Evolutionary conservation across 2,797 vertebrate species (phyloP).

Genomic region (Phrynocephalus forsythii): DNA sequence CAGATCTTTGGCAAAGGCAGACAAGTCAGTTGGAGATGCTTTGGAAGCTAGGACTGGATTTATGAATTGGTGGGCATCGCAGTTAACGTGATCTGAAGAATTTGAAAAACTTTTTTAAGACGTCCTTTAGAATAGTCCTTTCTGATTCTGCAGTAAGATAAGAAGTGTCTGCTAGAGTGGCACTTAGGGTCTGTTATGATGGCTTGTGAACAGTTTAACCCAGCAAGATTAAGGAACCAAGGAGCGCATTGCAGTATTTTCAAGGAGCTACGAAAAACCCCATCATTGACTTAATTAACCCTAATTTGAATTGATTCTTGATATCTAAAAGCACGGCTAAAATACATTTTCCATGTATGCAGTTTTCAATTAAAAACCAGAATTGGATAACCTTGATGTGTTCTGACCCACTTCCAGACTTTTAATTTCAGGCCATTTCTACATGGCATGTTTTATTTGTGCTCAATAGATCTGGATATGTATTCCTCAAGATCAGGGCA

Average conservation of each 20-base stretch:
- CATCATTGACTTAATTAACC: not conserved
- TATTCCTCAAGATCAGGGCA: not conserved
- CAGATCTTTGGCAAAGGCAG: not conserved
- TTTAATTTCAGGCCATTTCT: not conserved
- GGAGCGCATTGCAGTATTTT: not conserved
- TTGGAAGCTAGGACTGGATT: conserved; percentile 24
- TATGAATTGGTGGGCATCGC: not conserved
- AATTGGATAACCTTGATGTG: not conserved
- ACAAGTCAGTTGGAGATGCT: conserved; percentile 23
- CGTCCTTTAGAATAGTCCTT: not conserved
- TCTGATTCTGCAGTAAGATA: not conserved
- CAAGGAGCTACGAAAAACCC: not conserved
- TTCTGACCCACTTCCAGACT: too few species aligned
- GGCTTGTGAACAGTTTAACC: too few species aligned
- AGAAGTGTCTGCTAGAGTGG: not conserved
- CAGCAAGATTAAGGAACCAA: too few species aligned
- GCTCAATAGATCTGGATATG: not conserved
- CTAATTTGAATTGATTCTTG: not conserved
- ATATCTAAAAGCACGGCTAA: not conserved
- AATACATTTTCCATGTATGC: not conserved
- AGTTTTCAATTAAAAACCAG: not conserved
- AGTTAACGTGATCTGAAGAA: not conserved
- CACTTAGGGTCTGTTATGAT: not conserved
- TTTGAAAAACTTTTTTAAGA: not conserved
- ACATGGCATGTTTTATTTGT: not conserved